Percentiles rank a stretch among this genome's conserved stretches.
Evolutionary conservation across 1,140 invertebrate genomes (phyloP).

Genomic region (Euura lappo): DNA sequence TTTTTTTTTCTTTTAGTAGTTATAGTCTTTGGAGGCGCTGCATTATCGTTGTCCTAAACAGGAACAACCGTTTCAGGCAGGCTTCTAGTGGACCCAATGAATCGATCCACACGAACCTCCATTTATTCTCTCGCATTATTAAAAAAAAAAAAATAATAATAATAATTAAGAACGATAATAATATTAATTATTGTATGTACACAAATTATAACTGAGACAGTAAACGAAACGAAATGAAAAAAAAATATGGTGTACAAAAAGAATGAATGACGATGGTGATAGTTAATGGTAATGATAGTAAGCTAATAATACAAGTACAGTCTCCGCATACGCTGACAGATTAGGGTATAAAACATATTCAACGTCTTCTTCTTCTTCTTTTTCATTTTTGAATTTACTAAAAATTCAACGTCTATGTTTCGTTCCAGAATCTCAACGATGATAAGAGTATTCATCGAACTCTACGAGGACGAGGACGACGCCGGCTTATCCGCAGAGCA

Average conservation of each 20-base stretch:
- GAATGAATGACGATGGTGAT: too few species aligned
- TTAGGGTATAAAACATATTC: too few species aligned
- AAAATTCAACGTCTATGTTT: too few species aligned
- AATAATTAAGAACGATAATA: not conserved
- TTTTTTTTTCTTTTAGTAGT: not conserved
- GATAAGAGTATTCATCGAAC: not conserved
- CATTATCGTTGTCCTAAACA: slow-evolving; percentile 45
- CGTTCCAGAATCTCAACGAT: not conserved
- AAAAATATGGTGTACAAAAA: not conserved
- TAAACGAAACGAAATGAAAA: not conserved
- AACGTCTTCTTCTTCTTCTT: too few species aligned
- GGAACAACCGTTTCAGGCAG: slow-evolving; percentile 53
- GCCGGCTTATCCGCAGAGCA: not conserved
- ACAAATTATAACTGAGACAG: not conserved
- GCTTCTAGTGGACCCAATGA: slow-evolving; percentile 39
- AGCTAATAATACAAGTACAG: not conserved
- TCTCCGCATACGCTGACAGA: too few species aligned
- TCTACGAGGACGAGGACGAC: not conserved
- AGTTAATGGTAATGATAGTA: not conserved
- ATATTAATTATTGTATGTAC: not conserved
- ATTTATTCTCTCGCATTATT: too few species aligned
- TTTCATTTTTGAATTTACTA: too few species aligned
- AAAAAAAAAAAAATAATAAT: not conserved
- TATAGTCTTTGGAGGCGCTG: slow-evolving; percentile 59
- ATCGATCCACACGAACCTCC: too few species aligned